These are phyloP conservation scores for Chironomus tentans DNA, from an alignment of 2,888 invertebrate genomes.

Conservation along the genomic window DNA sequence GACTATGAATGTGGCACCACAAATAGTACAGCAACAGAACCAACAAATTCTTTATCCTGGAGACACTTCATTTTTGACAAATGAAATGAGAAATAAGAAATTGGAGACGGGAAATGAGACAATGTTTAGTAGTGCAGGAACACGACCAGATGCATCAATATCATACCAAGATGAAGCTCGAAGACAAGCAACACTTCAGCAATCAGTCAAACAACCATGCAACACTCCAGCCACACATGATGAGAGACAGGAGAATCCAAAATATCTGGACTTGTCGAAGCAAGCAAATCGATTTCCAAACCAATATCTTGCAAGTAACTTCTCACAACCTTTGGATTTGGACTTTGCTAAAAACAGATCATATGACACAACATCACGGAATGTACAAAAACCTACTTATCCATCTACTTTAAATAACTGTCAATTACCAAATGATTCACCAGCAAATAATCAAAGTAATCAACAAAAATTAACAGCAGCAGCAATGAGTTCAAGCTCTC, in stretches of 20 bases:
- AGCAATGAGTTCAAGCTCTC: neutral
- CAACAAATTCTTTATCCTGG: conserved; percentile 31
- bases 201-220: neutral
- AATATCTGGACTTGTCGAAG: conserved; percentile 21
- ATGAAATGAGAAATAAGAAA: neutral
- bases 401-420: neutral
- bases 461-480: neutral
- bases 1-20: neutral
- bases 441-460: neutral
- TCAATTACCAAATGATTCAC: neutral
- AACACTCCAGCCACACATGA: neutral
- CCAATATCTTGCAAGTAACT: neutral
- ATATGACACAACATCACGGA: neutral
- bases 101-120: neutral
- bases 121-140: too few relatives aligned
- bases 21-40: neutral
- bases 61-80: neutral
- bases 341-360: neutral
- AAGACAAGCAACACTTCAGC: neutral
- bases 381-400: neutral
- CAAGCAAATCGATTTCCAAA: neutral
- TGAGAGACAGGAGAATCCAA: neutral
- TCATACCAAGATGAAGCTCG: neutral
- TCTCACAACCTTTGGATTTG: neutral
- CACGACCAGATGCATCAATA: neutral